phyloP scores from a whole-genome alignment of 2,113 vertebrate genomes.

The Heterotis niloticus region DNA sequence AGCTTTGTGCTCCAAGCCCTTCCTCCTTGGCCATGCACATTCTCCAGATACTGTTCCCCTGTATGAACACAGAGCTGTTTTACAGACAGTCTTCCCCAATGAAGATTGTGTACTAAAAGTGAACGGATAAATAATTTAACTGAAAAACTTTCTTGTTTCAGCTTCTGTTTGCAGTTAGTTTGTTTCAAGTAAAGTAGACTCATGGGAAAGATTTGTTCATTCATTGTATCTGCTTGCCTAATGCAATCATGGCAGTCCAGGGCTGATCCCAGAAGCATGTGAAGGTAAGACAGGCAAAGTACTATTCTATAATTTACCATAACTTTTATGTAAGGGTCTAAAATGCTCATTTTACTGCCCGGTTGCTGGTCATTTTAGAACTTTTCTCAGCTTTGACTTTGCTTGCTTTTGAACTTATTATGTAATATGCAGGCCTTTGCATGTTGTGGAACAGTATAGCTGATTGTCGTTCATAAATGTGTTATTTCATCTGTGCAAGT shows the following conservation, averaged over 20 bases:
- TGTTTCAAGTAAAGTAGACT: not conserved
- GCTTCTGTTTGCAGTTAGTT: not conserved
- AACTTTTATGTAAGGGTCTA: too few species aligned
- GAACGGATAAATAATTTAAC: too few species aligned
- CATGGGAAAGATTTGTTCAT: not conserved
- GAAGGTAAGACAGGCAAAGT: too few species aligned
- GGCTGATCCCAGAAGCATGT: too few species aligned
- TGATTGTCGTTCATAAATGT: slow-evolving; percentile 15
- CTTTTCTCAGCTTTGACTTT: not conserved
- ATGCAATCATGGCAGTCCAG: too few species aligned
- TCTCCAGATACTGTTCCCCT: slow-evolving; percentile 78
- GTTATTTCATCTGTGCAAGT: not conserved
- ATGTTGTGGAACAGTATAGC: not conserved
- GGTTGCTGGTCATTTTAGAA: too few species aligned
- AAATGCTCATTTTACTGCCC: too few species aligned
- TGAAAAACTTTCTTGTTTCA: not conserved
- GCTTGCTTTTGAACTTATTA: not conserved
- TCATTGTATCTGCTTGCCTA: too few species aligned
- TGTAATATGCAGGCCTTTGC: not conserved
- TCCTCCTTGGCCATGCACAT: slow-evolving; percentile 66
- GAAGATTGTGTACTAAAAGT: slow-evolving; percentile 2
- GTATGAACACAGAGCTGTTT: slow-evolving; percentile 35
- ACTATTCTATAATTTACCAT: too few species aligned
- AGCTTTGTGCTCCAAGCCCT: slow-evolving; percentile 48
- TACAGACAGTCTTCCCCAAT: slow-evolving; percentile 38